phyloP scores from a whole-genome alignment of 2,888 invertebrate genomes.

The Agrochola circellaris region DNA sequence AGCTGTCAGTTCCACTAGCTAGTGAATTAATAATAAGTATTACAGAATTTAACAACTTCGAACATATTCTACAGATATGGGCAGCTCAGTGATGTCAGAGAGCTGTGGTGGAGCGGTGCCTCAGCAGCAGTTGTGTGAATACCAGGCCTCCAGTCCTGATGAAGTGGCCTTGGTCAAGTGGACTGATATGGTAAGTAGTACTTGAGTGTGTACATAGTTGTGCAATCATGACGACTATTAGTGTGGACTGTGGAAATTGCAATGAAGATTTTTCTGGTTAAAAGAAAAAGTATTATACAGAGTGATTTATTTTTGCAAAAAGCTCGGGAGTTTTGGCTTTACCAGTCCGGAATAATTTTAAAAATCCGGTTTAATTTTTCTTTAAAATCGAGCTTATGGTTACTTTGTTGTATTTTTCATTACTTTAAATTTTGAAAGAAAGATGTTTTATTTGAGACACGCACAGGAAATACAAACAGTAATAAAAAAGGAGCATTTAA shows the following conservation, averaged over 20 bases:
- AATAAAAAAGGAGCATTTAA: no score
- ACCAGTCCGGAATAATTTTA: neutral
- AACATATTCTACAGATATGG: slow-evolving; percentile 78
- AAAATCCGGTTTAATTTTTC: no score
- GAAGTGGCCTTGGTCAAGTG: slow-evolving; percentile 98
- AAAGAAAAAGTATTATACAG: neutral
- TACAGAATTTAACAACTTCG: no score
- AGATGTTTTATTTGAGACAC: no score
- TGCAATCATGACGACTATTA: no score
- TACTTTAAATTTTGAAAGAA: no score
- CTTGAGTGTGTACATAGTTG: neutral
- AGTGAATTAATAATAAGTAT: no score
- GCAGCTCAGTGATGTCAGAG: slow-evolving; percentile 87
- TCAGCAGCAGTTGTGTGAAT: slow-evolving; percentile 89
- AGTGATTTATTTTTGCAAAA: neutral
- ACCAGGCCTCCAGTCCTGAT: slow-evolving; percentile 97
- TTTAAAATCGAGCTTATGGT: no score
- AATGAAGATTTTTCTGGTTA: neutral
- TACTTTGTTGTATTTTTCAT: no score
- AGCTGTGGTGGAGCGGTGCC: slow-evolving; percentile 88
- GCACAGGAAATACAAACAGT: no score
- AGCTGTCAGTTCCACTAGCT: no score
- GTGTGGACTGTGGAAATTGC: neutral
- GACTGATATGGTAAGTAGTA: slow-evolving; percentile 93
- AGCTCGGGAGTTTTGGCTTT: neutral